A percentile compares a stretch with the other conserved stretches of the same genome.
Evolutionary conservation across 2,797 vertebrate genomes (phyloP).

Genomic region (Catharus ustulatus): DNA sequence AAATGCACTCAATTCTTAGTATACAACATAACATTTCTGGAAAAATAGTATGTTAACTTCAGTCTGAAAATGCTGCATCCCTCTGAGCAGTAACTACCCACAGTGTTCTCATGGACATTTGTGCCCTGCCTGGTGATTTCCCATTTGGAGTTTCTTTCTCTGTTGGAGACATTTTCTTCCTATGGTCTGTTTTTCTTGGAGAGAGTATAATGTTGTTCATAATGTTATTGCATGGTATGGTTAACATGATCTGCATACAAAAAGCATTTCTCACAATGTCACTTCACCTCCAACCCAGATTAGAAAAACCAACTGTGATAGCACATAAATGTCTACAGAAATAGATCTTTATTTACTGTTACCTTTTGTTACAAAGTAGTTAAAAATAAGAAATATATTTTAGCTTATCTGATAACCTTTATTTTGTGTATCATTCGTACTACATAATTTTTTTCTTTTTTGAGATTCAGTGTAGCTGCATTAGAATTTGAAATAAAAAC

Average conservation of each 20-base stretch:
- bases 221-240: not conserved
- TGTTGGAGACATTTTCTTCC: constrained; percentile 15
- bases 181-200: constrained; percentile 38
- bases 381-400: constrained; percentile 63
- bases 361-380: constrained; percentile 70
- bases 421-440: constrained; percentile 54
- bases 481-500: constrained; percentile 39
- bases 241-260: constrained; percentile 33
- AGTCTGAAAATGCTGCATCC: constrained; percentile 26
- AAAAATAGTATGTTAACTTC: constrained; percentile 3
- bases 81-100: constrained; percentile 13
- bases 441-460: constrained; percentile 19
- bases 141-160: constrained; percentile 16
- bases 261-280: constrained; percentile 21
- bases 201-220: constrained; percentile 30
- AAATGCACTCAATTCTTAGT: constrained; percentile 37
- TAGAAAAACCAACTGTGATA: constrained; percentile 45
- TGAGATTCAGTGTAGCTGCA: constrained; percentile 55
- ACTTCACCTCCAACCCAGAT: constrained; percentile 23
- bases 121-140: constrained; percentile 32
- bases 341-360: constrained; percentile 71
- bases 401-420: constrained; percentile 29
- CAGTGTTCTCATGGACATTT: not conserved
- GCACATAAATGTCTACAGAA: constrained; percentile 70
- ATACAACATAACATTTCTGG: constrained; percentile 21